Evolutionary conservation across 2,797 vertebrate genomes (phyloP).

Genomic region (Champsocephalus gunnari): DNA sequence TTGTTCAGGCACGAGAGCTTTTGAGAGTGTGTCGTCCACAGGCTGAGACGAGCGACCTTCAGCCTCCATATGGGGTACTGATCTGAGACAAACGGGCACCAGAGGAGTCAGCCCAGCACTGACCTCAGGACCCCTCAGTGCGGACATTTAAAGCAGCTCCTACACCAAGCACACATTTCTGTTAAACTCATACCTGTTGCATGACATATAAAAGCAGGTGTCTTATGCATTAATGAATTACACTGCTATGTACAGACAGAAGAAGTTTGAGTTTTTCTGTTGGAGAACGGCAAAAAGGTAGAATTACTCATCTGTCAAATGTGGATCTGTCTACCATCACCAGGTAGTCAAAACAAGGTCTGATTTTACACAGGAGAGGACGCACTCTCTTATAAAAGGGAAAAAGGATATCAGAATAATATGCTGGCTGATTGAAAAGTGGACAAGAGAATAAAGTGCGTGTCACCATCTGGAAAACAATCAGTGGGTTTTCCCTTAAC

Average conservation of each 20-base stretch:
- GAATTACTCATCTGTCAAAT: constrained; percentile 21
- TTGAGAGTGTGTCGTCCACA: constrained; percentile 16
- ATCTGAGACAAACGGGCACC: constrained; percentile 62
- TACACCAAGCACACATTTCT: constrained; percentile 3
- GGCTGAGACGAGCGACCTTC: constrained; percentile 46
- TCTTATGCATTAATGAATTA: constrained; percentile 32
- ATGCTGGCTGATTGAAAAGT: background rate
- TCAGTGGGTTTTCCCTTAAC: background rate
- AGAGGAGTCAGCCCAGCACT: constrained; percentile 55
- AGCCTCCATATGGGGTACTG: constrained; percentile 35
- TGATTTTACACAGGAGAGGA: constrained; percentile 37
- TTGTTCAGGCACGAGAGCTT: constrained; percentile 3
- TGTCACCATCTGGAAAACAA: constrained; percentile 16
- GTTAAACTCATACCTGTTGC: constrained; percentile 11
- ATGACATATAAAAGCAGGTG: constrained; percentile 1
- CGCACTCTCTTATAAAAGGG: background rate
- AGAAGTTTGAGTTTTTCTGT: constrained; percentile 4
- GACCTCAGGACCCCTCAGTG: constrained; percentile 65
- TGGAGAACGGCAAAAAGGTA: background rate
- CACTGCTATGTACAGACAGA: background rate
- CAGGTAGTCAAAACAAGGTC: constrained; percentile 44
- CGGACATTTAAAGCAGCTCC: constrained; percentile 26
- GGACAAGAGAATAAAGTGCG: background rate
- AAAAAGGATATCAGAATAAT: background rate
- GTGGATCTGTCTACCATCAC: constrained; percentile 11